Conservation (phyloP, 1,140 invertebrate genomes). For the Limonius californicus region DNA sequence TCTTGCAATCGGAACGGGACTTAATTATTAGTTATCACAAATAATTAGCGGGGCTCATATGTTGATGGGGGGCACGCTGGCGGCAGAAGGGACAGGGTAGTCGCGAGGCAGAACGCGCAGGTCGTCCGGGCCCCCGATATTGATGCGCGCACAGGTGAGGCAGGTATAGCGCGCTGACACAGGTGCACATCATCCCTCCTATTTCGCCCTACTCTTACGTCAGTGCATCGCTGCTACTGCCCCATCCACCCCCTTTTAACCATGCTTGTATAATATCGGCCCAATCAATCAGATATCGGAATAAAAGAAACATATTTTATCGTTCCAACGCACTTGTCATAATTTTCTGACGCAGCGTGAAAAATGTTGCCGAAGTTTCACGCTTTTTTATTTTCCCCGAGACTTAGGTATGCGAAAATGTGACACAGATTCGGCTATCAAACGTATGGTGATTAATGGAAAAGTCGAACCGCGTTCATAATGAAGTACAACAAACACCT, state of each 20-base stretch:
- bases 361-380: no score
- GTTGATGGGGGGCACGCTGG: background rate
- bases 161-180: slow-evolving; percentile 20
- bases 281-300: slow-evolving; percentile 3
- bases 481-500: no score
- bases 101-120: slow-evolving; percentile 12
- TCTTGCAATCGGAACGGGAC: no score
- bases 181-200: slow-evolving; percentile 17
- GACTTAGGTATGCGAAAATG: no score
- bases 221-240: slow-evolving; percentile 9
- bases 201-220: slow-evolving; percentile 2
- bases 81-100: background rate
- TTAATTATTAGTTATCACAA: background rate
- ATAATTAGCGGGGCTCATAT: slow-evolving; percentile 1
- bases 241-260: background rate
- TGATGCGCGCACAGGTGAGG: slow-evolving; percentile 25
- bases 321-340: no score
- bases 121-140: slow-evolving; percentile 20
- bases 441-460: no score
- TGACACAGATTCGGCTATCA: no score
- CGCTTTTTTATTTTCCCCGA: no score
- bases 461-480: no score
- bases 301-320: no score
- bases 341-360: no score
- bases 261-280: background rate